Conservation (phyloP, 2,888 invertebrate species). For the Zonitis immaculata region DNA sequence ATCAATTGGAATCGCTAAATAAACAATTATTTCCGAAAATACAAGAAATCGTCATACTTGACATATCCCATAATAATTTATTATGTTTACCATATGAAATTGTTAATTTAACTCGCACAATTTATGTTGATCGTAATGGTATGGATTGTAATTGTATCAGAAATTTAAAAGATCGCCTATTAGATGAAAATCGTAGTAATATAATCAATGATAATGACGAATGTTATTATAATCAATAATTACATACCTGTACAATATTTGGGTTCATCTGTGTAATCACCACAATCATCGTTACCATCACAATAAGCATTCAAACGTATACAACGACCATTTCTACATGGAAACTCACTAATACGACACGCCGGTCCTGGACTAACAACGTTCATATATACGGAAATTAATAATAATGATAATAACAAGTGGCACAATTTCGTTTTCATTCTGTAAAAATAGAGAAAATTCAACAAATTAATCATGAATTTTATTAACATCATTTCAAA, state of each 20-base stretch:
- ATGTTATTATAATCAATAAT: background rate
- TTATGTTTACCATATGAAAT: slow-evolving; percentile 2
- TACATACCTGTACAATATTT: slow-evolving; percentile 66
- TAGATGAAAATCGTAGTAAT: background rate
- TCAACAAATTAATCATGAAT: too few species aligned
- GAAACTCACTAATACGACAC: slow-evolving; percentile 75
- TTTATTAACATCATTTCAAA: too few species aligned
- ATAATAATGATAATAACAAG: slow-evolving; percentile 13
- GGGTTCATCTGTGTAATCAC: slow-evolving; percentile 82
- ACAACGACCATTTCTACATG: slow-evolving; percentile 69
- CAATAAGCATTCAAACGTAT: slow-evolving; percentile 82
- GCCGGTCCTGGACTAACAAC: slow-evolving; percentile 50
- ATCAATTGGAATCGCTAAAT: background rate
- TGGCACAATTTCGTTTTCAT: slow-evolving; percentile 38
- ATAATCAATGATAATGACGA: background rate
- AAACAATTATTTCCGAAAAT: background rate
- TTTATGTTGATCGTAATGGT: background rate
- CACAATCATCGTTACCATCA: slow-evolving; percentile 79
- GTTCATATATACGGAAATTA: slow-evolving; percentile 31
- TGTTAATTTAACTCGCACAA: background rate
- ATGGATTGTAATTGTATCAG: background rate
- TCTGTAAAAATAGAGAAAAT: too few species aligned
- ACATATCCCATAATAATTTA: slow-evolving; percentile 1
- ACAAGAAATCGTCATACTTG: background rate
- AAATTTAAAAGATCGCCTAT: background rate